These are phyloP conservation scores for Petrolisthes cinctipes DNA, from an alignment of 2,888 invertebrate genomes.

Conservation along the genomic window DNA sequence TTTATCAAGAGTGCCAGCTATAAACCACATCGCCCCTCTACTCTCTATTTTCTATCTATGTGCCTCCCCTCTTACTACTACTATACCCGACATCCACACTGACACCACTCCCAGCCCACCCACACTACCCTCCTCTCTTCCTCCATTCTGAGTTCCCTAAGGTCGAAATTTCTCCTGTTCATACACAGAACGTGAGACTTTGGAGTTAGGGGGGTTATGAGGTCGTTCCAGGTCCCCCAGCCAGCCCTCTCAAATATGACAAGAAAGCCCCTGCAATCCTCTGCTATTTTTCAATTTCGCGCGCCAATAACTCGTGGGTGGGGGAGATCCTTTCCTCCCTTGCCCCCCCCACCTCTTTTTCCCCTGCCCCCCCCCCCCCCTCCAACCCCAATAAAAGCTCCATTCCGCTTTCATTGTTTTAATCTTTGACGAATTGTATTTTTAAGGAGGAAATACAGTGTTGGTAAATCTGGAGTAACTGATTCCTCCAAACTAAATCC, in stretches of 20 bases:
- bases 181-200: neutral
- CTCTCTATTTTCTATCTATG: neutral
- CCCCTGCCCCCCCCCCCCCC: neutral
- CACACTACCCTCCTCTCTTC: neutral
- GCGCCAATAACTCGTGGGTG: slow-evolving; percentile 31
- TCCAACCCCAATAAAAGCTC: too few relatives aligned
- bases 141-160: neutral
- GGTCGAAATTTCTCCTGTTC: neutral
- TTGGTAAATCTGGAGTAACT: too few relatives aligned
- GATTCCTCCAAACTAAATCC: too few relatives aligned
- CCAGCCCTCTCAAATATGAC: slow-evolving; percentile 36
- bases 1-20: too few relatives aligned
- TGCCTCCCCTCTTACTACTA: neutral
- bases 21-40: too few relatives aligned
- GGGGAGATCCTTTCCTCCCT: neutral
- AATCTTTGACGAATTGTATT: too few relatives aligned
- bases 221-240: too few relatives aligned
- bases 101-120: neutral
- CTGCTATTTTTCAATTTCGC: slow-evolving; percentile 57
- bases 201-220: neutral
- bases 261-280: slow-evolving; percentile 39
- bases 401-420: too few relatives aligned
- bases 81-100: neutral
- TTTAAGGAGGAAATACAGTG: neutral
- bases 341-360: neutral